Evolutionary conservation across 1,140 invertebrate genomes (phyloP), one percentile per base, ranked within the genome.

Genomic region (Brachionus paranguensis): DNA sequence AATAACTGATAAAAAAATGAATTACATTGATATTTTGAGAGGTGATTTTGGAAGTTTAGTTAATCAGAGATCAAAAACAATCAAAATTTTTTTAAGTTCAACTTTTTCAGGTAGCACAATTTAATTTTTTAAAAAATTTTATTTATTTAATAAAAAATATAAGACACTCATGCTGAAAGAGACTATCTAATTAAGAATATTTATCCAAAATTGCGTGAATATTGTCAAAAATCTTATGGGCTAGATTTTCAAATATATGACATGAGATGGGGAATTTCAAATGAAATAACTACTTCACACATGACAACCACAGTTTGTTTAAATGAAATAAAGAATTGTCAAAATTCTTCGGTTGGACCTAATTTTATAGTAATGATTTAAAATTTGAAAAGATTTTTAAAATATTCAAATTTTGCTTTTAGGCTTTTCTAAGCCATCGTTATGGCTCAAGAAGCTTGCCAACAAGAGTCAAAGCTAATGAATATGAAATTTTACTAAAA

Each of bases 371-470:
- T 85, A 37, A 7, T 37, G 33, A 37, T 37, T 37, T 37, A 43
- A 45, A 53, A 8, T 14, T 6, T 33, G n/a, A 45, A 55, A 43
- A 12, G 68, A 37, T 27, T 43, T 0, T 37, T 6, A 45, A 37
- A 37, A 37, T 37, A 6, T 37, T 6, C n/a, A 27, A 12, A 74
- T 17, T 17, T 74, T 43, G 1, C 1, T 72, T 43, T 17, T 14
- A 85, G 84, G 65, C 10, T 55, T 79, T 79, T 65, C n/a, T 85
- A 10, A 64, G 84, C 2, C 53, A 83, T 70, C 53, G 79, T 12
- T 83, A 83, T 70, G 79, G 79, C 27, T 97, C 92, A 89, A 93
- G 85, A 93, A 92, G 14, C 90, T 92, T 85, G 85, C 92, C 53
- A 65, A 43, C 79, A 27, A 43, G 33, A 37, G 41, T 83, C 12